Evolutionary conservation across 1,140 invertebrate genomes (phyloP).

Genomic region (Cataglyphis hispanica): DNA sequence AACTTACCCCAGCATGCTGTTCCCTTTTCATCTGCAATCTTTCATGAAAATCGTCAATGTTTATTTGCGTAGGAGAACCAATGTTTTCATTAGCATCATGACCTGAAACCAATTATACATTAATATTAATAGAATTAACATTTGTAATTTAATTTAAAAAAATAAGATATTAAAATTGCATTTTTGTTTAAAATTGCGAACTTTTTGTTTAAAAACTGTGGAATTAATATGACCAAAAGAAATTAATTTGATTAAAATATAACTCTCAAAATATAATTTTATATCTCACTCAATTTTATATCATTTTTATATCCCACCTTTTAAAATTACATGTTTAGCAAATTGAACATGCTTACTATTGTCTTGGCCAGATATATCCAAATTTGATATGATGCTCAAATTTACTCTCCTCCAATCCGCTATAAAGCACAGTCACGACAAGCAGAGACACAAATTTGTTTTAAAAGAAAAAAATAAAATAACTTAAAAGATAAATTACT

Average conservation of each 20-base stretch:
- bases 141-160: background rate
- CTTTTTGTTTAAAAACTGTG: constrained; percentile 10
- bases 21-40: constrained; percentile 84
- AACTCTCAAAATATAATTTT: constrained; percentile 5
- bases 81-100: constrained; percentile 91
- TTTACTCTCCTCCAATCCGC: constrained; percentile 82
- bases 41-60: constrained; percentile 86
- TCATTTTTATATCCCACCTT: constrained; percentile 78
- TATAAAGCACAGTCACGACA: constrained; percentile 79
- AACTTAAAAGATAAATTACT: constrained; percentile 69
- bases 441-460: constrained; percentile 79
- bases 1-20: constrained; percentile 78
- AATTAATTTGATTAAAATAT: constrained; percentile 10
- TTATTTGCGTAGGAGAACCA: constrained; percentile 88
- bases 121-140: background rate
- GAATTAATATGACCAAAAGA: constrained; percentile 5
- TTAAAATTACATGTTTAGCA: constrained; percentile 66
- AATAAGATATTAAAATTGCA: too few species aligned
- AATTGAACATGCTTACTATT: constrained; percentile 72
- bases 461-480: constrained; percentile 77
- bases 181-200: background rate
- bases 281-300: too few species aligned
- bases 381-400: constrained; percentile 77
- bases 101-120: constrained; percentile 82
- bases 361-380: constrained; percentile 77